phyloP scores from a whole-genome alignment of 2,113 vertebrate genomes.

The Oceanites oceanicus region DNA sequence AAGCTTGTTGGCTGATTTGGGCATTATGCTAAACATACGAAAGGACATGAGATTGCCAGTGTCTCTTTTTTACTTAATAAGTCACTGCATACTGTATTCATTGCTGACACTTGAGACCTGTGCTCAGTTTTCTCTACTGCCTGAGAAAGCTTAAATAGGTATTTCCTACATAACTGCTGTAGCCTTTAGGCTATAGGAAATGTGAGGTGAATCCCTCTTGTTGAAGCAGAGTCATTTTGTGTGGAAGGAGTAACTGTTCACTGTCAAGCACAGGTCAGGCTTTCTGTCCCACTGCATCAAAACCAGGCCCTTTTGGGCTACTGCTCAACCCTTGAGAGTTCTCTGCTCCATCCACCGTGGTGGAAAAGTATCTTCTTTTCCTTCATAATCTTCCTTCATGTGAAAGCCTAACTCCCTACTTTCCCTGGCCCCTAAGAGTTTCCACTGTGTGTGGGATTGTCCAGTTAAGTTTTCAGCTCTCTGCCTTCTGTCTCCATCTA shows the following conservation, averaged over 20 bases:
- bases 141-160: neutral
- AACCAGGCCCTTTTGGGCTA: neutral
- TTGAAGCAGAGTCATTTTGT: neutral
- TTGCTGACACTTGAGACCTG: neutral
- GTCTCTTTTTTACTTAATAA: neutral
- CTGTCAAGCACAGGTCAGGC: neutral
- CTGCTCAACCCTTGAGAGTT: neutral
- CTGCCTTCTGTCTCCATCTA: neutral
- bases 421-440: neutral
- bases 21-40: neutral
- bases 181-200: neutral
- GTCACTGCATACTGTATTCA: neutral
- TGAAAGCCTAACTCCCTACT: neutral
- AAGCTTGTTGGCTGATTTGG: neutral
- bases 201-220: neutral
- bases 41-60: neutral
- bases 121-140: neutral
- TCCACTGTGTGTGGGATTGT: neutral
- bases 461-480: neutral
- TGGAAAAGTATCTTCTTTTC: neutral
- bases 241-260: neutral
- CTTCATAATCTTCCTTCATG: neutral
- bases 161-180: neutral
- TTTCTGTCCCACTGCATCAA: neutral
- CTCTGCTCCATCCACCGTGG: neutral